Conservation (phyloP, 64 coral and sea anemone genomes). For the Dendronephthya gigantea region DNA sequence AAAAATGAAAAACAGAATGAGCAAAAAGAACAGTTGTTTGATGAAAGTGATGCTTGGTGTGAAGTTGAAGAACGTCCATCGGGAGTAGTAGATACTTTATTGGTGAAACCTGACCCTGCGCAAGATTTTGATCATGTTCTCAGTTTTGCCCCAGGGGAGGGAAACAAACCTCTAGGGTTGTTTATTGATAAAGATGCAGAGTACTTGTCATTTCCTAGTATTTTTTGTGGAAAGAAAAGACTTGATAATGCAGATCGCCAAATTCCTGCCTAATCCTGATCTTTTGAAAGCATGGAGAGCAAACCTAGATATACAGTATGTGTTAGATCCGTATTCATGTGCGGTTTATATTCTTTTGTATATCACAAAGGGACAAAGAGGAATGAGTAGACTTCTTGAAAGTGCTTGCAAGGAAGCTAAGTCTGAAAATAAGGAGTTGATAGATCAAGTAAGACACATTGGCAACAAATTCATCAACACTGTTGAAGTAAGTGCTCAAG, state of each 20-base stretch:
- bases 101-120: conserved; percentile 33
- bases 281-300: not conserved
- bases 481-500: not conserved
- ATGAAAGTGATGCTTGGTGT: conserved; percentile 33
- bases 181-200: conserved; percentile 68
- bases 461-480: not conserved
- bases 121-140: conserved; percentile 42
- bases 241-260: conserved; percentile 22
- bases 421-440: not conserved
- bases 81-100: conserved; percentile 30
- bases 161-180: conserved; percentile 49
- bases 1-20: not conserved
- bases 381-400: not conserved
- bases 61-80: conserved; percentile 33
- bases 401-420: not conserved
- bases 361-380: not conserved
- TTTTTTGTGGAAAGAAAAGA: conserved; percentile 54
- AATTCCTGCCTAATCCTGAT: conserved; percentile 23
- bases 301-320: not conserved
- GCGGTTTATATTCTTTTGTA: not conserved
- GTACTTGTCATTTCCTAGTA: conserved; percentile 53
- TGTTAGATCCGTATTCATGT: too few relatives aligned
- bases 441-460: not conserved
- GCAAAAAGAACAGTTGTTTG: not conserved
- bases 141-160: conserved; percentile 50